Base-by-base conservation (phyloP, 2,113 vertebrate species). In the Petrocephalus zakoni region DNA sequence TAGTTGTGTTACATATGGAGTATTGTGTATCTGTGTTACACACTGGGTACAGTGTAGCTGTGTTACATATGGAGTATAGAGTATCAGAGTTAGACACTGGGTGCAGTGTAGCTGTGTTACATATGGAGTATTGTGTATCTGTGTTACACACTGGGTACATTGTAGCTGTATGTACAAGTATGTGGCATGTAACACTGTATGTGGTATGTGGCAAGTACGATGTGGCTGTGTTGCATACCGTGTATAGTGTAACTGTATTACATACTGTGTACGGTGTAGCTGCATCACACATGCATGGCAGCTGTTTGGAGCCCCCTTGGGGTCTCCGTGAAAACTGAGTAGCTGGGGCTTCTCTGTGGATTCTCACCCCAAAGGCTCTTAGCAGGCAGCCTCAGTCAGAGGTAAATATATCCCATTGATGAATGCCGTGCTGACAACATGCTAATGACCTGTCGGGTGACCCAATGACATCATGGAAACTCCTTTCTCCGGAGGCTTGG, bases 341-440 rank as follows among this genome's bases (percentile, higher is more conserved):
- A 93, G 93, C 93, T 93, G 93, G 94, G 91, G 92, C 90, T 92
- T 86, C 88, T 87, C 88, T 91, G 91, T 84, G 86, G 42, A 83
- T 86, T 51, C 34, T 61, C 37, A 37, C 89, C 72, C 86, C 42
- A 52, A 13, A 78, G 58, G 34, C 37, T 46, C 17, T 29, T 17
- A 55, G 17, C 86, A 42, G 90, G 94, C 94, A 93, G 94, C 92
- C 89, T 93, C 93, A 93, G 93, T 94, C 88, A 89, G 90, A 87
- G 72, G 93, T 96, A 95, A 94, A 95, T 94, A 95, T 95, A 96
- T 89, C 86, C 90, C 85, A 89, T 88, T 91, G 93, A 93, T 93
- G 92, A 93, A 93, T 91, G 88, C 91, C 42, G 25, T 90, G 92
- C 55, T 52, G 93, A 92, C 85, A 84, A 88, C 90, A 89, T 90